A percentile compares a stretch with the other conserved stretches of the same genome.
phyloP scores from a whole-genome alignment of 2,113 vertebrate genomes.

The Lethenteron camtschaticum region DNA sequence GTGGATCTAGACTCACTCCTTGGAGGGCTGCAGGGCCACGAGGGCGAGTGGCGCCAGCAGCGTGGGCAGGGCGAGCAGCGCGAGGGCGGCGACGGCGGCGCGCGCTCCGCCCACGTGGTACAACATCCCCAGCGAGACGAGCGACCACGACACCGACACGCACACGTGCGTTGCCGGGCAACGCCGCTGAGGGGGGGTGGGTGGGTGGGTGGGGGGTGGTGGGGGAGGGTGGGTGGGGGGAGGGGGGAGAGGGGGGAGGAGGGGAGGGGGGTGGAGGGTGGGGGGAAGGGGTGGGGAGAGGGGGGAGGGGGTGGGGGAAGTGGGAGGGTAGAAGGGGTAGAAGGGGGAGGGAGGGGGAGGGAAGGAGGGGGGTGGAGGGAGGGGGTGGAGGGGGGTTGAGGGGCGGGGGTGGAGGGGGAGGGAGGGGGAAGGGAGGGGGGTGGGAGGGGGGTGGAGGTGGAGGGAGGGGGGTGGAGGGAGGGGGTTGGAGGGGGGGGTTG shows the following conservation, averaged over 20 bases:
- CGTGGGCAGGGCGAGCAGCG: neutral
- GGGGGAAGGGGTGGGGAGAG: too few relatives aligned
- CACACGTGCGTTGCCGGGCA: conserved; percentile 31
- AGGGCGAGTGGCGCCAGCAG: neutral
- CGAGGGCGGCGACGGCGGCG: conserved; percentile 3
- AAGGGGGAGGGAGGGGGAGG: too few relatives aligned
- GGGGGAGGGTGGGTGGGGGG: conserved; percentile 36
- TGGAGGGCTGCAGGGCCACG: neutral
- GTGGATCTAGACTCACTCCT: neutral
- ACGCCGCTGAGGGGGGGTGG: conserved; percentile 14
- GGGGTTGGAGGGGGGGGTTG: too few relatives aligned
- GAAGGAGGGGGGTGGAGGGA: too few relatives aligned
- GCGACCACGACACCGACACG: conserved; percentile 20
- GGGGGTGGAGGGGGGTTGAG: neutral
- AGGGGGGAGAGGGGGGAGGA: too few relatives aligned
- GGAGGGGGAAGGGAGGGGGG: neutral
- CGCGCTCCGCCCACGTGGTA: neutral
- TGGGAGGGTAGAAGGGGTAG: too few relatives aligned
- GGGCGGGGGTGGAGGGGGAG: neutral
- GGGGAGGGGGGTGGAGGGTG: too few relatives aligned
- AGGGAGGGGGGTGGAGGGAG: too few relatives aligned
- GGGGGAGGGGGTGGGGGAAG: too few relatives aligned
- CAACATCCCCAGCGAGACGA: conserved; percentile 5
- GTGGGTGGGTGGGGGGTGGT: conserved; percentile 29
- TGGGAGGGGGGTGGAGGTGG: too few relatives aligned